Evolutionary conservation across 1,140 invertebrate species (phyloP).

Genomic region (Tribolium castaneum): DNA sequence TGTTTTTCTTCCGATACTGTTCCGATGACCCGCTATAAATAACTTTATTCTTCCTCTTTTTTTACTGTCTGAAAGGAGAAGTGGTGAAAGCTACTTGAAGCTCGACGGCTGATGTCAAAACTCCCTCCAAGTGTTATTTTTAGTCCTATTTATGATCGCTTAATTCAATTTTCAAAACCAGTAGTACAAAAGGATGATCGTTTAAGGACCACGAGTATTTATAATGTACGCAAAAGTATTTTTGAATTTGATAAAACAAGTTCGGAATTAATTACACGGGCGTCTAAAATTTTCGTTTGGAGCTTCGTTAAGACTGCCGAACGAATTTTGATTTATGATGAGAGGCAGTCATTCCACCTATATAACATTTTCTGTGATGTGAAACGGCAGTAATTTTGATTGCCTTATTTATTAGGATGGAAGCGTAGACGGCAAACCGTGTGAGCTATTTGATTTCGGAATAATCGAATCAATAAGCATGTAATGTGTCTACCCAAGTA

Average conservation of each 20-base stretch:
- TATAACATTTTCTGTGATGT: slow-evolving; percentile 5
- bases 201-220: no score
- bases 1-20: background rate
- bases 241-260: no score
- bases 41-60: slow-evolving; percentile 14
- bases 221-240: no score
- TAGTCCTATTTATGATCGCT: background rate
- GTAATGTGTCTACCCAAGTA: slow-evolving; percentile 33
- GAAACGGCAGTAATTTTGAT: slow-evolving; percentile 30
- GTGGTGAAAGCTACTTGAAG: background rate
- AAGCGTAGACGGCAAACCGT: background rate
- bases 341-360: slow-evolving; percentile 17
- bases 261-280: background rate
- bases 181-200: no score
- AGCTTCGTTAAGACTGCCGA: background rate
- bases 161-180: background rate
- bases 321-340: slow-evolving; percentile 16
- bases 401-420: slow-evolving; percentile 28
- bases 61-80: slow-evolving; percentile 10
- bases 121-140: background rate
- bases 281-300: background rate
- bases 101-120: background rate
- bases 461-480: slow-evolving; percentile 36
- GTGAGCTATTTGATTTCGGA: slow-evolving; percentile 30
- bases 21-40: slow-evolving; percentile 23